Conservation (phyloP, 2,113 vertebrate genomes). For the Ranitomeya imitator region DNA sequence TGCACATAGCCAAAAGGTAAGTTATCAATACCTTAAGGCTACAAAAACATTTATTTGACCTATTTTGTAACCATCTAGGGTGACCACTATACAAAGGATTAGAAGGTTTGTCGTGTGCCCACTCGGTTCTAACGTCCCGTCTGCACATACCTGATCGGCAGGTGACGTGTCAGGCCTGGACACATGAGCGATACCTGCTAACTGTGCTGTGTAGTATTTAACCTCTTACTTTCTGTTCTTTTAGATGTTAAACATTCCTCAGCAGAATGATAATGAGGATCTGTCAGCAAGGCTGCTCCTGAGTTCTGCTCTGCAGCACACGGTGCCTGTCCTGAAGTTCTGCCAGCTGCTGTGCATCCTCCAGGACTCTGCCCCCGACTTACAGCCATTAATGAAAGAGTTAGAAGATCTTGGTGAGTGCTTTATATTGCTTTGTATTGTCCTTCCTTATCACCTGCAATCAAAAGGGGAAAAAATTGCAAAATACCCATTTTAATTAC, state of each 20-base stretch:
- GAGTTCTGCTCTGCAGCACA: slow-evolving; percentile 65
- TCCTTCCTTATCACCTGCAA: neutral
- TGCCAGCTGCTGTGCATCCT: slow-evolving; percentile 70
- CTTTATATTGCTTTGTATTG: neutral
- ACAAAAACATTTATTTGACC: too few relatives aligned
- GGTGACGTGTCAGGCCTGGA: too few relatives aligned
- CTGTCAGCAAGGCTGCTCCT: slow-evolving; percentile 65
- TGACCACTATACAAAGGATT: too few relatives aligned
- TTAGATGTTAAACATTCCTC: slow-evolving; percentile 70
- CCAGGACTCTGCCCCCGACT: slow-evolving; percentile 62
- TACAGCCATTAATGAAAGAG: slow-evolving; percentile 70
- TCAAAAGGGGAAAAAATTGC: too few relatives aligned
- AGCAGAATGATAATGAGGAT: slow-evolving; percentile 61
- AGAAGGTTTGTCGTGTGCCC: too few relatives aligned
- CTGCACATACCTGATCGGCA: too few relatives aligned
- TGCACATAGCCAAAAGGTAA: too few relatives aligned
- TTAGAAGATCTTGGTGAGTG: slow-evolving; percentile 68
- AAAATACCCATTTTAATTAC: too few relatives aligned
- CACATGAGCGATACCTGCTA: too few relatives aligned
- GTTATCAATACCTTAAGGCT: too few relatives aligned
- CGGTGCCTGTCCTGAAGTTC: slow-evolving; percentile 64
- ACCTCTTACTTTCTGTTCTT: slow-evolving; percentile 57
- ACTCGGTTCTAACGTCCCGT: too few relatives aligned
- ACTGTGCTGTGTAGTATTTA: neutral
- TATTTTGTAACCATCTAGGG: too few relatives aligned